Evolutionary conservation across 2,888 invertebrate species (phyloP).

Genomic region (Nephrotoma appendiculata): DNA sequence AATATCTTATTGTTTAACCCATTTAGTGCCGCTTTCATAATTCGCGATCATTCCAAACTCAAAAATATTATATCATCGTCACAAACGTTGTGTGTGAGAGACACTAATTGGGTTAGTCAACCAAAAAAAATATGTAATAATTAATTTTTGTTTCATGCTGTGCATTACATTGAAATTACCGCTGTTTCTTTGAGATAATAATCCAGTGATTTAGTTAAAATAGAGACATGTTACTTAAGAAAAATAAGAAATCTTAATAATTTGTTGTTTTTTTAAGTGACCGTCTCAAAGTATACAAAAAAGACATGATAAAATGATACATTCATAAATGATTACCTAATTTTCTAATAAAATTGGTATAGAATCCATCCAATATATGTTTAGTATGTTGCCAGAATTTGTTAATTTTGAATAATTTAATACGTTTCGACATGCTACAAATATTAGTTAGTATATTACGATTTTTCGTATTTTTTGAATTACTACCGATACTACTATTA

Average conservation of each 20-base stretch:
- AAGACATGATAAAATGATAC: neutral
- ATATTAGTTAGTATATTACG: neutral
- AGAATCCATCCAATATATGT: constrained; percentile 1
- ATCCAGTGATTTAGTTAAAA: neutral
- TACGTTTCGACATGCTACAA: neutral
- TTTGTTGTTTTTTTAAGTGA: neutral
- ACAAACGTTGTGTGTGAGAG: neutral
- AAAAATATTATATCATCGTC: neutral
- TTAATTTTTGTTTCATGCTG: neutral
- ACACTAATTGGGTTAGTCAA: neutral
- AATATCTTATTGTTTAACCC: neutral
- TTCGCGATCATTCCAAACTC: neutral
- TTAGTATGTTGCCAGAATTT: constrained; percentile 4
- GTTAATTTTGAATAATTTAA: neutral
- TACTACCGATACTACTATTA: neutral
- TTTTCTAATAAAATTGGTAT: constrained; percentile 1
- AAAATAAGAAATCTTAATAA: neutral
- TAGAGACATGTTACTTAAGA: neutral
- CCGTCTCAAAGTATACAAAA: neutral
- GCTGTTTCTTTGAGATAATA: neutral
- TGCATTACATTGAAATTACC: neutral
- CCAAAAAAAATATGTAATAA: neutral
- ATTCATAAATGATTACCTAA: constrained; percentile 4
- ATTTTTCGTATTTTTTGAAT: neutral
- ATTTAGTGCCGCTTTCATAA: neutral